phyloP scores from a whole-genome alignment of 2,113 vertebrate species.

The Dromaius novaehollandiae region DNA sequence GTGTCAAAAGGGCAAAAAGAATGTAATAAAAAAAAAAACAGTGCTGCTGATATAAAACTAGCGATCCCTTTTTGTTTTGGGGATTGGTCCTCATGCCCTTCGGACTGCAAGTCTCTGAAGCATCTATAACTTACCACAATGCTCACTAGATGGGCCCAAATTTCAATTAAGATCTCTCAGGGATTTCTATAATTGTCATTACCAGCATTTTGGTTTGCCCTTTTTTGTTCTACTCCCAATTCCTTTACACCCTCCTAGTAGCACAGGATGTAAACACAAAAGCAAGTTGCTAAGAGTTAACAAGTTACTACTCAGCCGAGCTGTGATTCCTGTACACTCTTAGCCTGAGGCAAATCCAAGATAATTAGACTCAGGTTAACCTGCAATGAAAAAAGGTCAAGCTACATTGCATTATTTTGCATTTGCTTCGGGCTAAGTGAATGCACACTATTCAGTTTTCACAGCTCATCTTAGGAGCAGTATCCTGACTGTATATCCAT shows the following conservation, averaged over 20 bases:
- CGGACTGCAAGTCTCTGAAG: neutral
- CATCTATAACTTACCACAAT: neutral
- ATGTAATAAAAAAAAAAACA: neutral
- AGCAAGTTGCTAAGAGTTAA: conserved; percentile 24
- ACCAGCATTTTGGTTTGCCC: neutral
- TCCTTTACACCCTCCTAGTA: neutral
- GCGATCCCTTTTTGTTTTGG: neutral
- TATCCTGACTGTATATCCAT: neutral
- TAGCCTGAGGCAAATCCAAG: conserved; percentile 35
- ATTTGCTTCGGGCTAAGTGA: conserved; percentile 54
- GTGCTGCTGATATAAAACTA: neutral
- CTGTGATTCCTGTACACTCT: conserved; percentile 38
- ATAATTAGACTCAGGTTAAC: conserved; percentile 65
- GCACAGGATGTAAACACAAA: neutral
- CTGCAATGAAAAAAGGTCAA: conserved; percentile 59
- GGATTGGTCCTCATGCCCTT: neutral
- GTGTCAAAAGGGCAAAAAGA: neutral
- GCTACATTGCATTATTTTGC: conserved; percentile 49
- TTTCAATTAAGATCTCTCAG: neutral
- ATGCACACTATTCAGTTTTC: conserved; percentile 14
- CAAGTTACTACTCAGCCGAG: conserved; percentile 2
- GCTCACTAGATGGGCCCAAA: neutral
- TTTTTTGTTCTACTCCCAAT: neutral
- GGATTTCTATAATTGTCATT: neutral
- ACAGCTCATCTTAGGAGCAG: neutral